Evolutionary conservation across 1,140 invertebrate species (phyloP).

Genomic region (Teleopsis dalmanni): DNA sequence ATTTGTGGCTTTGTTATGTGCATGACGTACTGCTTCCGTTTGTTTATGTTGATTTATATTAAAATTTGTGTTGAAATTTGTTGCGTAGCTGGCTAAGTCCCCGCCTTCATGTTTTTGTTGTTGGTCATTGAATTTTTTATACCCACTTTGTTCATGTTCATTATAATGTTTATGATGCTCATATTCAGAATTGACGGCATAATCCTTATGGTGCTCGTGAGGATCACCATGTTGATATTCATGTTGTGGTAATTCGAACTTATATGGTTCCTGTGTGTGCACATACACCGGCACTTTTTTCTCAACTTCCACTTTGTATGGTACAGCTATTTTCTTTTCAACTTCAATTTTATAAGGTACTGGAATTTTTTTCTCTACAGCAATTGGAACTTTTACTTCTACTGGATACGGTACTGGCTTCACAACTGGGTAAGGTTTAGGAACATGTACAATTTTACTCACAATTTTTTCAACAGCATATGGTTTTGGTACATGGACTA

Average conservation of each 20-base stretch:
- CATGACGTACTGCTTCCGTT: too few species aligned
- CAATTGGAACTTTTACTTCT: constrained; percentile 42
- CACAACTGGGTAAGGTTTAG: too few species aligned
- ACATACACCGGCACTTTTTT: neutral
- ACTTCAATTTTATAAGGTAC: constrained; percentile 25
- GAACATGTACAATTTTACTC: constrained; percentile 37
- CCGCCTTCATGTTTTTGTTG: neutral
- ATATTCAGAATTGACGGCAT: neutral
- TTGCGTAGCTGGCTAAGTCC: too few species aligned
- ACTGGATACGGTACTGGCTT: constrained; percentile 56
- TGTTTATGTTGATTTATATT: neutral
- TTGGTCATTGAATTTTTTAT: neutral
- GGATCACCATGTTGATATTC: constrained; percentile 8
- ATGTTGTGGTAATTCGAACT: constrained; percentile 3
- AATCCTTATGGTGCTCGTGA: neutral
- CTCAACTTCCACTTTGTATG: constrained; percentile 39
- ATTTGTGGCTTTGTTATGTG: too few species aligned
- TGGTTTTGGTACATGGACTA: constrained; percentile 54
- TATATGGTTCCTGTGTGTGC: constrained; percentile 3
- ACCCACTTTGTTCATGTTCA: neutral
- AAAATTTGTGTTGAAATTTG: too few species aligned
- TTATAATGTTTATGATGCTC: neutral
- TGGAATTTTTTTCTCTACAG: constrained; percentile 44
- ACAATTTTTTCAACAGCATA: constrained; percentile 45
- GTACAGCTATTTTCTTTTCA: constrained; percentile 50